phyloP scores from a whole-genome alignment of 2,113 vertebrate species.

The Dolichotis patagonum region DNA sequence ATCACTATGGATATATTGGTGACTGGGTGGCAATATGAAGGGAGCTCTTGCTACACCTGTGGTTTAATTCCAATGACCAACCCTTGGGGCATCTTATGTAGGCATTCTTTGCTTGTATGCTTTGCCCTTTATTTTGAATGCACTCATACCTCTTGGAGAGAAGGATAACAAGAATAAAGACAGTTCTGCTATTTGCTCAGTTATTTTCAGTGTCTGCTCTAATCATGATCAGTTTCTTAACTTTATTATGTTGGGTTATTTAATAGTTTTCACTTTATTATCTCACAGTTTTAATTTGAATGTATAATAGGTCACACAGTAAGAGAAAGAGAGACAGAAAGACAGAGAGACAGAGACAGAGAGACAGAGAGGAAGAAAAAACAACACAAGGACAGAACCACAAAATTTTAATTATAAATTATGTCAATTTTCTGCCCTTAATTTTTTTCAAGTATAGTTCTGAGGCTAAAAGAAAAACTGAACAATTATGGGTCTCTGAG shows the following conservation, averaged over 20 bases:
- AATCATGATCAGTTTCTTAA: neutral
- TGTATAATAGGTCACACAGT: neutral
- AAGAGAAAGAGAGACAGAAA: neutral
- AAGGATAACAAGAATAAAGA: neutral
- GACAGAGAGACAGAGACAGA: neutral
- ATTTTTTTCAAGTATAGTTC: neutral
- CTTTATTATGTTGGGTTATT: neutral
- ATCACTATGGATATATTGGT: neutral
- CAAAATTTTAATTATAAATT: neutral
- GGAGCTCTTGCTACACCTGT: rapidly evolving
- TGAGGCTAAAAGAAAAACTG: slow-evolving; percentile 1
- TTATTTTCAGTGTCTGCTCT: neutral
- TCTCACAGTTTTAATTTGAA: neutral
- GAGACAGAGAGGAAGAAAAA: neutral
- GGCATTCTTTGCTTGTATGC: neutral
- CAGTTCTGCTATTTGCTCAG: neutral
- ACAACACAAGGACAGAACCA: neutral
- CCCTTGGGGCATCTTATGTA: neutral
- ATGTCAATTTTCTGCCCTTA: neutral
- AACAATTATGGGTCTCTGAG: neutral
- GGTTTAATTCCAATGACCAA: neutral
- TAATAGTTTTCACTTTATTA: neutral
- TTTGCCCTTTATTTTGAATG: neutral
- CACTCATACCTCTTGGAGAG: neutral
- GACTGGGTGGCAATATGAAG: neutral